Conservation (phyloP, 1,140 invertebrate genomes). For the Geopemphigus sp. region DNA sequence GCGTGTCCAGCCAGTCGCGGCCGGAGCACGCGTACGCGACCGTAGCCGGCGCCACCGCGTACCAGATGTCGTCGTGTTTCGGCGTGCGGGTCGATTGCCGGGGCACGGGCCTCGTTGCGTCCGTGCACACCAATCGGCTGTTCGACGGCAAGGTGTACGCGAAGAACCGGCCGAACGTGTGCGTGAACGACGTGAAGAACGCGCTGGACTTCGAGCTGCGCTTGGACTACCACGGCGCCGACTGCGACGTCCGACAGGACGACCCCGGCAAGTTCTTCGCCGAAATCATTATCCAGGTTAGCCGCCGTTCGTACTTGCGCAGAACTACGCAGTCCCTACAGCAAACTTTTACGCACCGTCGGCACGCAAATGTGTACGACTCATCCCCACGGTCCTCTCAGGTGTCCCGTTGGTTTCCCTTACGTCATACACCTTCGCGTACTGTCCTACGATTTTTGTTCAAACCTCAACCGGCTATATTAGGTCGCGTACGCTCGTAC, state of each 20-base stretch:
- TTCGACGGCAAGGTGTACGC: conserved; percentile 62
- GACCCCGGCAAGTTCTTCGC: conserved; percentile 56
- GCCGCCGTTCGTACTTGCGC: too few species aligned
- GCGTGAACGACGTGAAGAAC: conserved; percentile 58
- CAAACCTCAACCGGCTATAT: too few species aligned
- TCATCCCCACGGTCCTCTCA: too few species aligned
- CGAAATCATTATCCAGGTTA: conserved; percentile 56
- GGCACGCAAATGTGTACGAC: too few species aligned
- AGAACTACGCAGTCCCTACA: too few species aligned
- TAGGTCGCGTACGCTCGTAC: too few species aligned
- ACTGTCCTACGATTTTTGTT: too few species aligned
- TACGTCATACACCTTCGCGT: too few species aligned
- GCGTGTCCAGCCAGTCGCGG: conserved; percentile 58
- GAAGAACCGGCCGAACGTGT: conserved; percentile 59
- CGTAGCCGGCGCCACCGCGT: conserved; percentile 57
- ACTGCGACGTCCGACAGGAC: conserved; percentile 57
- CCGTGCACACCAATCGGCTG: conserved; percentile 59
- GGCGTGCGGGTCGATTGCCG: conserved; percentile 59
- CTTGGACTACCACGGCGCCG: conserved; percentile 57
- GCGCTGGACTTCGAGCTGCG: conserved; percentile 56
- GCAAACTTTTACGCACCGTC: too few species aligned
- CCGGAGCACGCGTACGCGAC: conserved; percentile 58
- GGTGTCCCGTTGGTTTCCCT: too few species aligned
- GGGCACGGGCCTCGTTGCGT: conserved; percentile 59
- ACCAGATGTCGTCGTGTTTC: conserved; percentile 61